Conservation (phyloP, 2,113 vertebrate genomes). For the Alethe castanea region DNA sequence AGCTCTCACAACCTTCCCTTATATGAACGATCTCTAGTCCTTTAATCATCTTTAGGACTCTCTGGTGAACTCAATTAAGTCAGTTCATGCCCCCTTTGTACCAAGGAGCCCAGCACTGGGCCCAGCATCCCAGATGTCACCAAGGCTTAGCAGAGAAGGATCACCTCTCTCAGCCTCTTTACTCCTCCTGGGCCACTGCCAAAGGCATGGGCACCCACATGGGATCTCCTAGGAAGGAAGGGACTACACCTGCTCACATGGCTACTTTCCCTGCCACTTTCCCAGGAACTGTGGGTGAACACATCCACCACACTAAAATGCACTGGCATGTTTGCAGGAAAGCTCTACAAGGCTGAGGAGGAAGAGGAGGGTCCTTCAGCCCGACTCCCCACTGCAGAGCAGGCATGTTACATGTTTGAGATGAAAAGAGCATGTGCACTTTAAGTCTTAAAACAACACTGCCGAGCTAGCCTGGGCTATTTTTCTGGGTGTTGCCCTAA, state of each 20-base stretch:
- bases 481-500: conserved; percentile 61
- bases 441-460: not conserved
- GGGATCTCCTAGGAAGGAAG: not conserved
- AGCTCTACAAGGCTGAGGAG: not conserved
- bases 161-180: not conserved
- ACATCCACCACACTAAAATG: rapidly evolving
- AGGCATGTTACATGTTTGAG: not conserved
- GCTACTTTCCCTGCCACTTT: not conserved
- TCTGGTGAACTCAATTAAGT: not conserved
- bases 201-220: rapidly evolving
- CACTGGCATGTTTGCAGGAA: rapidly evolving
- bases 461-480: conserved; percentile 20
- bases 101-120: not conserved
- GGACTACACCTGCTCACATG: rapidly evolving
- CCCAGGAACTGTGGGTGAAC: not conserved
- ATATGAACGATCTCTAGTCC: not conserved
- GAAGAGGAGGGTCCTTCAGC: not conserved
- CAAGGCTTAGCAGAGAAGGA: not conserved
- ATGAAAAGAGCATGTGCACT: not conserved
- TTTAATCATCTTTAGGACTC: not conserved
- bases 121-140: not conserved
- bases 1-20: not conserved
- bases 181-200: not conserved
- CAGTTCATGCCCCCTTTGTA: not conserved
- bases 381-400: not conserved